A percentile compares a stretch with the other conserved stretches of the same genome.
These are phyloP conservation scores for Stenodema calcarata DNA, from an alignment of 2,888 invertebrate species.

Conservation along the genomic window DNA sequence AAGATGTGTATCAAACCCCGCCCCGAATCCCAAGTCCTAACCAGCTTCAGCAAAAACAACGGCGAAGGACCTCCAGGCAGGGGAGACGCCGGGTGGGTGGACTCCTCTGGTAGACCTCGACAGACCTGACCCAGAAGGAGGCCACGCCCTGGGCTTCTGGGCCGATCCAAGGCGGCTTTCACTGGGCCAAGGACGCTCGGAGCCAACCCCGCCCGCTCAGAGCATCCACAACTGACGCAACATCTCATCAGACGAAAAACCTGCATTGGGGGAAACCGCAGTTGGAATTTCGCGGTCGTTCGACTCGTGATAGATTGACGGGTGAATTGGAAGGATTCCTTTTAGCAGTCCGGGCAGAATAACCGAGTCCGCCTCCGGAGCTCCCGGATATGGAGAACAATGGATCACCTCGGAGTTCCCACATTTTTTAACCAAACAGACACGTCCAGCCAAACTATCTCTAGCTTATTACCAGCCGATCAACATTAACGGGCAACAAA, in stretches of 20 bases:
- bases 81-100: background rate
- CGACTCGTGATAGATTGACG: too few relatives aligned
- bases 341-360: too few relatives aligned
- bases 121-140: background rate
- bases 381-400: too few relatives aligned
- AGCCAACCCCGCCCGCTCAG: background rate
- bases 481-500: too few relatives aligned
- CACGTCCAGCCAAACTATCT: too few relatives aligned
- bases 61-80: background rate
- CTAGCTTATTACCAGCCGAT: too few relatives aligned
- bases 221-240: background rate
- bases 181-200: constrained; percentile 21
- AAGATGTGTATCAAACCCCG: background rate
- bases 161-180: constrained; percentile 1
- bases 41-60: background rate
- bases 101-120: background rate
- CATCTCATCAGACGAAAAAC: background rate
- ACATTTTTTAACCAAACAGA: too few relatives aligned
- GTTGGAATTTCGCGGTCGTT: too few relatives aligned
- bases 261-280: background rate
- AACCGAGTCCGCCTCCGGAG: too few relatives aligned
- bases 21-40: background rate
- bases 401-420: too few relatives aligned
- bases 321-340: too few relatives aligned
- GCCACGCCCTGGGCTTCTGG: background rate